Conservation (phyloP, 2,113 vertebrate genomes). For the Shinisaurus crocodilurus region DNA sequence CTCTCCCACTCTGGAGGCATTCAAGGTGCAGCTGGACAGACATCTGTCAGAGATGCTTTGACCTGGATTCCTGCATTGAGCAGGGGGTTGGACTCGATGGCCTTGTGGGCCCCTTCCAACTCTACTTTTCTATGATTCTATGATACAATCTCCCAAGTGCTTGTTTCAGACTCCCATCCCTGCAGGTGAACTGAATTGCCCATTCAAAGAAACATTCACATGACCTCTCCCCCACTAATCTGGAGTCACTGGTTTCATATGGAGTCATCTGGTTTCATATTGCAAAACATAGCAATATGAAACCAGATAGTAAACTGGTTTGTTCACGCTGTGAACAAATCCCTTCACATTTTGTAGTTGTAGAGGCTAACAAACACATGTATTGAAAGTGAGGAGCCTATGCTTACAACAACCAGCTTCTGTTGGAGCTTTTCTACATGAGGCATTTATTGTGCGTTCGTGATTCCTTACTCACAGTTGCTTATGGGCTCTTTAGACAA, state of each 20-base stretch:
- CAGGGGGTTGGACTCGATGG: no score
- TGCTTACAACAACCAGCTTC: background rate
- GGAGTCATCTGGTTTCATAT: no score
- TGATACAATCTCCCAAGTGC: background rate
- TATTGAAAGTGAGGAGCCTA: background rate
- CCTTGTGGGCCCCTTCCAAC: no score
- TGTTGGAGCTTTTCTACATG: background rate
- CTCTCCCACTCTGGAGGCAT: no score
- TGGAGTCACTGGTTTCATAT: background rate
- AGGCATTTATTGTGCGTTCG: no score
- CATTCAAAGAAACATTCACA: background rate
- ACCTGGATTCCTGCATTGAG: no score
- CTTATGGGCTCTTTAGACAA: no score
- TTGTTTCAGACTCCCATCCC: background rate
- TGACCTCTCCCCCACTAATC: background rate
- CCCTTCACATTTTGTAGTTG: background rate
- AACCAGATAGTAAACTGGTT: background rate
- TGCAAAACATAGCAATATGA: background rate
- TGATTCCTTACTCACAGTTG: no score
- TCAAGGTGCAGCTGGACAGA: no score
- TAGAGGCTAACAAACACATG: background rate
- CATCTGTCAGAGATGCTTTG: no score
- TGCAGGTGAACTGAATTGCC: background rate
- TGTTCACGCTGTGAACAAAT: background rate
- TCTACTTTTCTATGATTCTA: background rate